A percentile compares a stretch with the other conserved stretches of the same genome.
phyloP scores from a whole-genome alignment of 2,888 invertebrate genomes.

The Dynastes tityus region DNA sequence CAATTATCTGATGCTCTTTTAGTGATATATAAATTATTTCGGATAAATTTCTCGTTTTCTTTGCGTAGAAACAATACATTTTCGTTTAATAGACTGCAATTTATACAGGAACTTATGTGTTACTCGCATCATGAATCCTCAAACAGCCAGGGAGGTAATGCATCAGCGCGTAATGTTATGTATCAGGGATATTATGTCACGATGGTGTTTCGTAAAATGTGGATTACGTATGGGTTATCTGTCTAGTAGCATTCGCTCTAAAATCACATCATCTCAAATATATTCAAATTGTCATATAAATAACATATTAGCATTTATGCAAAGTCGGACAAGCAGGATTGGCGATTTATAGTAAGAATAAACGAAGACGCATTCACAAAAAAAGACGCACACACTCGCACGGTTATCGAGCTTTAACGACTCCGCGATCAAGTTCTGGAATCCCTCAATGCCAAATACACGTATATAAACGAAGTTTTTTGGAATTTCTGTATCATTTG shows the following conservation, averaged over 20 bases:
- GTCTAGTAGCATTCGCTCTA: conserved; percentile 14
- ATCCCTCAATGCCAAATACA: conserved; percentile 48
- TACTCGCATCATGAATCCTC: too few species aligned
- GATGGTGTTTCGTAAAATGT: conserved; percentile 40
- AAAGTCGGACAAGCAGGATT: conserved; percentile 20
- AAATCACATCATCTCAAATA: conserved; percentile 35
- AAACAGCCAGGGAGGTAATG: too few species aligned
- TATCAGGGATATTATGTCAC: conserved; percentile 37
- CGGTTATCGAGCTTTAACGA: conserved; percentile 40
- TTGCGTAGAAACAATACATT: too few species aligned
- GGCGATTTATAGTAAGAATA: conserved; percentile 43
- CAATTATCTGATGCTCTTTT: too few species aligned
- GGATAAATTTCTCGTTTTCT: too few species aligned
- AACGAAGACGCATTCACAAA: conserved; percentile 23
- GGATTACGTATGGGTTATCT: conserved; percentile 16
- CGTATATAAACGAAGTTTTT: conserved; percentile 50
- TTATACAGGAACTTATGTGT: too few species aligned
- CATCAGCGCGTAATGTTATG: conserved; percentile 5
- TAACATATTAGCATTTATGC: conserved; percentile 44
- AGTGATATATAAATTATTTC: too few species aligned
- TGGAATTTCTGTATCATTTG: conserved; percentile 50
- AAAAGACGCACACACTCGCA: conserved; percentile 36
- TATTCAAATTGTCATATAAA: conserved; percentile 38
- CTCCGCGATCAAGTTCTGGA: conserved; percentile 41
- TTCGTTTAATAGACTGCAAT: too few species aligned